Evolutionary conservation across 2,113 vertebrate genomes (phyloP).

Genomic region (Excalfactoria chinensis): DNA sequence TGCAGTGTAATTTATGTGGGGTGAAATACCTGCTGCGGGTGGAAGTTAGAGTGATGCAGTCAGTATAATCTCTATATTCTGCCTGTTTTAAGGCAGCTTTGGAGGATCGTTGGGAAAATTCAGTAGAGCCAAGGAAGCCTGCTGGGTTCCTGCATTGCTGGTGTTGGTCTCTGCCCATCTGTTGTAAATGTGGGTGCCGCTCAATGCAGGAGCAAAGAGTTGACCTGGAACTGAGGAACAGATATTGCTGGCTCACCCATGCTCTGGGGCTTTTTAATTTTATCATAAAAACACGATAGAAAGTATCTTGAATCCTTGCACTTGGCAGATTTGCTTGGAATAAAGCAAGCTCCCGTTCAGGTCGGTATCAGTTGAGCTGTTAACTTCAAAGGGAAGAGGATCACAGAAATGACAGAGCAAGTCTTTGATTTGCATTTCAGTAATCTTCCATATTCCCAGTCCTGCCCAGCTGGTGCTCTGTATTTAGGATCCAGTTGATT

Average conservation of each 20-base stretch:
- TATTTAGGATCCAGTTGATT: constrained; percentile 27
- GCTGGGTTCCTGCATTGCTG: neutral
- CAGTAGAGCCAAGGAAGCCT: neutral
- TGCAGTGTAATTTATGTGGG: neutral
- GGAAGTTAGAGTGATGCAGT: neutral
- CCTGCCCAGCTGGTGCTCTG: constrained; percentile 10
- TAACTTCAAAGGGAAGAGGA: constrained; percentile 67
- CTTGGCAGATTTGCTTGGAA: constrained; percentile 52
- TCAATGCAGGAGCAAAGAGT: neutral
- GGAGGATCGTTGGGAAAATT: neutral
- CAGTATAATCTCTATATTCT: neutral
- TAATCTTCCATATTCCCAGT: constrained; percentile 60
- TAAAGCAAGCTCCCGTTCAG: constrained; percentile 48
- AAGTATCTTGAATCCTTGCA: constrained; percentile 48
- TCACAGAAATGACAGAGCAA: constrained; percentile 56
- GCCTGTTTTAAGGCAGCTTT: neutral
- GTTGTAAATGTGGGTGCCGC: neutral
- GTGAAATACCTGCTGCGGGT: neutral
- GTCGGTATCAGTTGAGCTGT: constrained; percentile 69
- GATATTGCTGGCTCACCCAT: neutral
- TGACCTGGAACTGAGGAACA: constrained; percentile 2
- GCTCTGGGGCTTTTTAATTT: rapidly evolving
- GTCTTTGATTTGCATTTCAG: constrained; percentile 63
- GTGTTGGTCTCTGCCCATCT: neutral
- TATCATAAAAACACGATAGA: constrained; percentile 16